These are phyloP conservation scores for Chironomus striatipennis DNA, from an alignment of 1,140 invertebrate genomes.

Conservation along the genomic window DNA sequence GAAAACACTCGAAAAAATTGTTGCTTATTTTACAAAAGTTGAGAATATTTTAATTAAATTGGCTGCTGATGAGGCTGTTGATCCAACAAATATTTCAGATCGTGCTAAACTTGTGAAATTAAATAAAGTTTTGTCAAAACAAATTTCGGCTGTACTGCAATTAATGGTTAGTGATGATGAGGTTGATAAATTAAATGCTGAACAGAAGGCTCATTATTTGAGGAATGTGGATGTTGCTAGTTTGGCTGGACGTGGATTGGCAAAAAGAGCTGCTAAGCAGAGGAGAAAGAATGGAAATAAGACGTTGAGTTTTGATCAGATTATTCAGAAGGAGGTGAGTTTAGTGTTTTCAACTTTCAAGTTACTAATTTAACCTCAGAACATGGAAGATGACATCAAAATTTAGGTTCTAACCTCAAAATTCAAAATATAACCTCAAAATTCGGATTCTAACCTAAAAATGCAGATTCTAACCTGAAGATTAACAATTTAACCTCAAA, in stretches of 20 bases:
- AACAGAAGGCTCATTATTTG: neutral
- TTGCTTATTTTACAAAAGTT: neutral
- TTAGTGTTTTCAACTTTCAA: neutral
- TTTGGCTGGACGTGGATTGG: neutral
- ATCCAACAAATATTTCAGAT: neutral
- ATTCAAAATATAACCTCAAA: neutral
- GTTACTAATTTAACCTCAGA: neutral
- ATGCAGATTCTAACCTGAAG: neutral
- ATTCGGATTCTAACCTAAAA: neutral
- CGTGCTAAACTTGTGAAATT: neutral
- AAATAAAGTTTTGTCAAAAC: neutral
- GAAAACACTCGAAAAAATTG: neutral
- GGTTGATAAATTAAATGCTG: neutral
- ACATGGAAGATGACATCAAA: neutral
- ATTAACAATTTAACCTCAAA: neutral
- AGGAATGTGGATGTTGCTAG: neutral
- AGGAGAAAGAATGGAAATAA: neutral
- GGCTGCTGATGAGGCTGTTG: neutral
- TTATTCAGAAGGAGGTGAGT: neutral
- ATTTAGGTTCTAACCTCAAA: too few relatives aligned
- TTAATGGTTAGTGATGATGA: neutral
- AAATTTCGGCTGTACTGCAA: neutral
- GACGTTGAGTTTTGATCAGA: neutral
- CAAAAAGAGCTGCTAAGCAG: neutral
- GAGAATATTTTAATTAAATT: neutral